Percentiles rank a stretch among this genome's conserved stretches.
Evolutionary conservation across 2,797 vertebrate species (phyloP).

Genomic region (Passerculus sandwichensis): DNA sequence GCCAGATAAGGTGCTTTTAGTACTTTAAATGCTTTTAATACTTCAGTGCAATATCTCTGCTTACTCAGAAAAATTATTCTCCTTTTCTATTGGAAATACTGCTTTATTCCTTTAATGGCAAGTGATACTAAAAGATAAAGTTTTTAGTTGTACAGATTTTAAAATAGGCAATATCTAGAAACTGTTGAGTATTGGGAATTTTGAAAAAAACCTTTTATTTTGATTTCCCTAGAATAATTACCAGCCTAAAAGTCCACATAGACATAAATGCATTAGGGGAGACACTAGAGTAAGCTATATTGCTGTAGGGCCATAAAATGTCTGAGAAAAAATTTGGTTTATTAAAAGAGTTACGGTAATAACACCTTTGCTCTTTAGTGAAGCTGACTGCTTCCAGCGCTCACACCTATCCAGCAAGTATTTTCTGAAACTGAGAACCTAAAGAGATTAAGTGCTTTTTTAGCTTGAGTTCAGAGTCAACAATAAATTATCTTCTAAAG

Average conservation of each 20-base stretch:
- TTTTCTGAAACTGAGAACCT: background rate
- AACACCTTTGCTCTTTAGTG: background rate
- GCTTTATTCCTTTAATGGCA: background rate
- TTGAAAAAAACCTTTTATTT: background rate
- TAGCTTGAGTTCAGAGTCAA: background rate
- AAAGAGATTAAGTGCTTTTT: background rate
- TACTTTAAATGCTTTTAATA: background rate
- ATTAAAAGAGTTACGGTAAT: background rate
- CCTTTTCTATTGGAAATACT: background rate
- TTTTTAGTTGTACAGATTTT: background rate
- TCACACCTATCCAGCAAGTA: background rate
- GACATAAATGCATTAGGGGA: fast-evolving
- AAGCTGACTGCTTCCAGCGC: background rate
- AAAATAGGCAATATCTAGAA: background rate
- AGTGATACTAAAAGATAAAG: fast-evolving
- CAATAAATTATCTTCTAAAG: background rate
- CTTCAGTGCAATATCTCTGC: background rate
- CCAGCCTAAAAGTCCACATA: background rate
- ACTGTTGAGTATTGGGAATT: background rate
- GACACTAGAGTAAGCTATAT: background rate
- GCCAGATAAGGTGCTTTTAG: background rate
- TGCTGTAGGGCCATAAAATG: background rate
- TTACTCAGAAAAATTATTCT: background rate
- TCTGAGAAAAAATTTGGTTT: background rate
- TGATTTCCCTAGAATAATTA: background rate